phyloP scores from a whole-genome alignment of 92 coral and sea anemone genomes.

The Porites rus region DNA sequence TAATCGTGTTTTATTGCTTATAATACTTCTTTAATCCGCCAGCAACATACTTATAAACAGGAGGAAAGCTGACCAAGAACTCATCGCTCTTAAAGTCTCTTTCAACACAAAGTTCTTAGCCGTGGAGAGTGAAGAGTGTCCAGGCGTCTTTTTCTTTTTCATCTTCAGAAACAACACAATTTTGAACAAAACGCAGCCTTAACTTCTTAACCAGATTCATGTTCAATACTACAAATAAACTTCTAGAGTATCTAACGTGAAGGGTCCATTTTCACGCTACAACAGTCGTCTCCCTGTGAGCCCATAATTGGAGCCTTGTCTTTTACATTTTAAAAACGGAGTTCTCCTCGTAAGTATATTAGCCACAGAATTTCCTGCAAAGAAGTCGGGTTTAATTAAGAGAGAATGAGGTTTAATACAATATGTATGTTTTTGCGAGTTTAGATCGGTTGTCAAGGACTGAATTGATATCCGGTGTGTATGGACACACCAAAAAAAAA shows the following conservation, averaged over 20 bases:
- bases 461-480: background rate
- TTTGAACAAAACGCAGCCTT: background rate
- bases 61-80: background rate
- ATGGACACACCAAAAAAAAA: background rate
- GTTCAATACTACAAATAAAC: background rate
- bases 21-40: background rate
- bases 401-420: background rate
- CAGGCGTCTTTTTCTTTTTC: background rate
- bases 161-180: background rate
- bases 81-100: background rate
- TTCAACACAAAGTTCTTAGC: background rate
- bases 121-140: background rate
- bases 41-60: background rate
- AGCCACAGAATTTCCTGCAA: background rate
- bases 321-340: background rate
- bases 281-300: background rate
- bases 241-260: background rate
- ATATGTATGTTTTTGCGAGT: background rate
- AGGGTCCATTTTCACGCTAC: background rate
- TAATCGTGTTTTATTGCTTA: background rate
- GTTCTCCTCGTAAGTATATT: background rate
- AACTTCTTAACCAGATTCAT: background rate
- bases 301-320: slow-evolving; percentile 1
- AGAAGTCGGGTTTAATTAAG: background rate
- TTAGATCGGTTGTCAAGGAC: background rate